Conservation (phyloP, 2,113 vertebrate species). For the Chelonoidis abingdonii region DNA sequence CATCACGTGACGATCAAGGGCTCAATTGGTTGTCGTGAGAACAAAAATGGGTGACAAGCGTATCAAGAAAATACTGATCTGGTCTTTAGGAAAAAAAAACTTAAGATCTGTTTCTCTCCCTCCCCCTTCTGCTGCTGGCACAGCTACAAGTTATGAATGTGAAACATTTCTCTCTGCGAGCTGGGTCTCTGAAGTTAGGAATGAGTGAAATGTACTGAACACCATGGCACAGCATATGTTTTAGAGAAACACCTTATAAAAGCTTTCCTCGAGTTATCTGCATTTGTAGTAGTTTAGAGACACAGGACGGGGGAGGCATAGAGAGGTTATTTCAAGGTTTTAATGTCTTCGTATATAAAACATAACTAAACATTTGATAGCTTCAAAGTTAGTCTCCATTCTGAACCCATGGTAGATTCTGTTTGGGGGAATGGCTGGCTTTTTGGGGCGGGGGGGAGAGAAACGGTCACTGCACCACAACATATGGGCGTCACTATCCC, state of each 20-base stretch:
- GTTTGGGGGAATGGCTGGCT: constrained; percentile 28
- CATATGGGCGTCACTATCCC: constrained; percentile 27
- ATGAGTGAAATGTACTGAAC: constrained; percentile 58
- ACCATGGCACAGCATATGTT: constrained; percentile 58
- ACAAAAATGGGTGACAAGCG: constrained; percentile 82
- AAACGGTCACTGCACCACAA: constrained; percentile 37
- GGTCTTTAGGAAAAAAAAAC: constrained; percentile 65
- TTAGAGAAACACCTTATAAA: constrained; percentile 61
- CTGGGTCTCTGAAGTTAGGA: constrained; percentile 27
- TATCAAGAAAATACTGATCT: constrained; percentile 77
- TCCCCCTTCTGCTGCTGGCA: constrained; percentile 31
- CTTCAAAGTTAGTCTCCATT: constrained; percentile 20
- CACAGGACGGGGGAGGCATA: not conserved
- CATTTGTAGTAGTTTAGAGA: constrained; percentile 48
- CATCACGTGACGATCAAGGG: constrained; percentile 83
- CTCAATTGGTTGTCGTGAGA: constrained; percentile 82
- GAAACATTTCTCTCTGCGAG: constrained; percentile 70
- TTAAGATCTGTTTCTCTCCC: constrained; percentile 38
- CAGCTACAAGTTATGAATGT: constrained; percentile 73
- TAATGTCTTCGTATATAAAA: not conserved
- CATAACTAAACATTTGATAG: constrained; percentile 51
- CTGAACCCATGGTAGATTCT: constrained; percentile 54
- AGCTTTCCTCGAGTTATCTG: constrained; percentile 57
- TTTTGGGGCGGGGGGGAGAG: not conserved
- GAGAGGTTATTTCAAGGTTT: not conserved